Conservation (phyloP, 1,140 invertebrate species). For the Heliconius nattereri region DNA sequence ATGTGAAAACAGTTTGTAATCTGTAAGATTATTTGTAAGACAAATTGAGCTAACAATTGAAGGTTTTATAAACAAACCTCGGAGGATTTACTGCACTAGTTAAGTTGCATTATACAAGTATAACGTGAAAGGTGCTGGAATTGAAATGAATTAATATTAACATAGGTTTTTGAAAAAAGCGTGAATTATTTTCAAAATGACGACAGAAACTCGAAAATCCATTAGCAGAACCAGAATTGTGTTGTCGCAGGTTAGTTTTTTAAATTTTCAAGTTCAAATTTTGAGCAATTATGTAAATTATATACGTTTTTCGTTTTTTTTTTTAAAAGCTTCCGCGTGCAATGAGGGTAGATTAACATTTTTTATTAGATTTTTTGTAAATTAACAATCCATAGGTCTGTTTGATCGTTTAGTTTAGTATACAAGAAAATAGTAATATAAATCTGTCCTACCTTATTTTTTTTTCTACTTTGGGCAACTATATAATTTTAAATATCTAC, state of each 20-base stretch:
- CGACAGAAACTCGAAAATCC: conserved; percentile 32
- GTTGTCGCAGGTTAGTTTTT: conserved; percentile 49
- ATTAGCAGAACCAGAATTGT: conserved; percentile 47
- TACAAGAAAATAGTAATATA: neutral
- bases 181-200: conserved; percentile 20
- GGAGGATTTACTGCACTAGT: conserved; percentile 20
- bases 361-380: neutral
- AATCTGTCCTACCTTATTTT: too few species aligned
- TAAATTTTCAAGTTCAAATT: conserved; percentile 14
- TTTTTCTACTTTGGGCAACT: too few species aligned
- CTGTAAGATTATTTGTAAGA: neutral
- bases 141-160: conserved; percentile 1
- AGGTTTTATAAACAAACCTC: conserved; percentile 29
- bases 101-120: conserved; percentile 28
- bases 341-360: neutral
- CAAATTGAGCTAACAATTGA: conserved; percentile 29
- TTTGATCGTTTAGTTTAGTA: neutral
- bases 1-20: conserved; percentile 6
- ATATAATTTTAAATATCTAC: too few species aligned
- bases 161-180: neutral
- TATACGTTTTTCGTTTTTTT: neutral
- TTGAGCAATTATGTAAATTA: neutral
- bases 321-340: neutral
- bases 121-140: conserved; percentile 8
- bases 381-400: neutral